Evolutionary conservation across 2,888 invertebrate species (phyloP), one percentile per base, ranked within the genome.

Genomic region (Diploptera punctata): DNA sequence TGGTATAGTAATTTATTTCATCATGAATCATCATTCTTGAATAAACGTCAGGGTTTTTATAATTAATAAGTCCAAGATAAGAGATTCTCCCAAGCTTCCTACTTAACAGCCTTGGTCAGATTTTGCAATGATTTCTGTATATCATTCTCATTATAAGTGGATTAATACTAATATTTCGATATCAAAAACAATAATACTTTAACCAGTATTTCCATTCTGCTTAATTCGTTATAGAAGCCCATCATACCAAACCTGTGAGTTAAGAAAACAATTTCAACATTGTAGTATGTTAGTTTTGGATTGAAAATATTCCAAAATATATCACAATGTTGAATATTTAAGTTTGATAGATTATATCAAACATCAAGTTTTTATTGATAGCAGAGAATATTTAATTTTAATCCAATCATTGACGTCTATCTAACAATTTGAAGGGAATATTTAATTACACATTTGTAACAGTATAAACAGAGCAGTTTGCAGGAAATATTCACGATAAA

Each of bases 391-490:
- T 26, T 57, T 5, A 16, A 3, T 47, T 57, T n/a, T n/a, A n/a
- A n/a, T n/a, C n/a, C 13, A 29, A n/a, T 29, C 31, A 29, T 29
- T 57, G 57, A 57, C 29, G n/a, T 57, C 57, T 57, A 52, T 9
- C 19, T 52, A 57, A 57, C 57, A 57, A 5, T 29, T 57, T 1
- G 16, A 13, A n/a, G 29, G 31, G 57, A 29, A 33, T 7, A 29
- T 29, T 29, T 57, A 29, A 16, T 57, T 57, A 57, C 57, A 57
- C 57, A 57, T 57, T 29, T 57, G 52, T 65, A 44, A 65, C 10
- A 65, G 24, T 65, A 26, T 47, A 65, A 65, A 65, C 65, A 43
- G 54, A 57, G 57, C n/a, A 29, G 57, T 57, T 29, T 57, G 54
- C 54, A 54, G 54, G 57, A 65, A 16, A 26, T 65, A 65, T 65